Base-by-base conservation (phyloP, 92 coral and sea anemone genomes). In the Actinernus sp. region DNA sequence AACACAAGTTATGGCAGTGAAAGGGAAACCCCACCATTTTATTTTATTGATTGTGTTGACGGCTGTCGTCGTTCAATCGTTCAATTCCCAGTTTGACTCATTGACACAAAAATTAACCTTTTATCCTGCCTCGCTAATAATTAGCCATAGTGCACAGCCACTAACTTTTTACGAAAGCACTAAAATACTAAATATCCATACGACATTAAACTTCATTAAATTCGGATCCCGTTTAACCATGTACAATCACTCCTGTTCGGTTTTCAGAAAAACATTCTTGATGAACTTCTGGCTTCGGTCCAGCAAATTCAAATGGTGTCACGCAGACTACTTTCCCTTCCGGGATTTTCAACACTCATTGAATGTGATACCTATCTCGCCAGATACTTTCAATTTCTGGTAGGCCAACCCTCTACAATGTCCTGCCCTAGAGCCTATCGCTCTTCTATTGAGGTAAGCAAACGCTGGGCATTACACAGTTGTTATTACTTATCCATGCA, bases 281-380 rank as follows among this genome's bases (percentile, higher is more conserved):
- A 19, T 4, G 4, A 23, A 3, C 31, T 60, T 3, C 26, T 63
- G 21, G 2, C 1, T 4, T 25, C 74, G 3, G 31, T 63, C 2
- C 43, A 25, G 10, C 24, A 25, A 16, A 44, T 57, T 0, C 82
- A 75, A 27, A 16, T 22, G 8, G 6, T 55, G 1, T 25, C 58
- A 2, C 14, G 49, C 2, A 58, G 61, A 14, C 26, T 75, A 1
- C 49, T 51, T 1, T 49, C 81, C 0, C 18, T 62, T 1, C 59
- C 63, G 9, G 59, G 64, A 1, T 61, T 49, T 38, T 61, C 81
- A 0, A 73, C 61, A n/a, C 25, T 73, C 5, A 25, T 73, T 13
- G 81, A 73, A 63, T 63, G 82, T 33, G 66, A 75, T 20, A 34
- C 65, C 17, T 61, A 53, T 22, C 21, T 75, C 0, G 53, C 26